A percentile compares a stretch with the other conserved stretches of the same genome.
Conservation (phyloP, 2,113 vertebrate species). For the Ammospiza caudacuta region DNA sequence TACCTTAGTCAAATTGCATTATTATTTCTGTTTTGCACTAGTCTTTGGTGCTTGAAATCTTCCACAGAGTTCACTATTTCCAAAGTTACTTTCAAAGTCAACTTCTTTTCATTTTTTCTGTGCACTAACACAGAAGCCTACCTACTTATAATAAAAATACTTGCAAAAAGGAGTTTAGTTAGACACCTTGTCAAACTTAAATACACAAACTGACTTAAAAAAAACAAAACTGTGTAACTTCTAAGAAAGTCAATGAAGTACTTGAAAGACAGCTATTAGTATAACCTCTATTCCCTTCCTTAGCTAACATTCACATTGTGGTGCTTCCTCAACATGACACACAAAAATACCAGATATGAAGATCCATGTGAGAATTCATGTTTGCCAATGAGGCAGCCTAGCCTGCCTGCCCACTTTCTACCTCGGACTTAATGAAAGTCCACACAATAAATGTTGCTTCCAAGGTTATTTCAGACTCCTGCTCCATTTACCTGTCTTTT, state of each 20-base stretch:
- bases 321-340: fast-evolving
- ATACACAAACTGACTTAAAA: fast-evolving
- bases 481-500: neutral
- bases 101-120: neutral
- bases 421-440: neutral
- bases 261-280: neutral
- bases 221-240: neutral
- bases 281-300: neutral
- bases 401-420: fast-evolving
- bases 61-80: neutral
- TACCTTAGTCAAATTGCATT: neutral
- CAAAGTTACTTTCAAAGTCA: neutral
- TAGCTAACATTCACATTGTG: neutral
- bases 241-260: neutral
- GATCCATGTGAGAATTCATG: neutral
- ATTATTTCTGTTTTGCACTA: neutral
- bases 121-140: neutral
- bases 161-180: neutral
- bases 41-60: neutral
- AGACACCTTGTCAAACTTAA: neutral
- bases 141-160: neutral
- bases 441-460: neutral
- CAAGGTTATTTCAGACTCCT: neutral
- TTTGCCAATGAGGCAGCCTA: neutral
- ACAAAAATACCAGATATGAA: neutral